phyloP scores from a whole-genome alignment of 2,113 vertebrate genomes.

The Lasiurus borealis region DNA sequence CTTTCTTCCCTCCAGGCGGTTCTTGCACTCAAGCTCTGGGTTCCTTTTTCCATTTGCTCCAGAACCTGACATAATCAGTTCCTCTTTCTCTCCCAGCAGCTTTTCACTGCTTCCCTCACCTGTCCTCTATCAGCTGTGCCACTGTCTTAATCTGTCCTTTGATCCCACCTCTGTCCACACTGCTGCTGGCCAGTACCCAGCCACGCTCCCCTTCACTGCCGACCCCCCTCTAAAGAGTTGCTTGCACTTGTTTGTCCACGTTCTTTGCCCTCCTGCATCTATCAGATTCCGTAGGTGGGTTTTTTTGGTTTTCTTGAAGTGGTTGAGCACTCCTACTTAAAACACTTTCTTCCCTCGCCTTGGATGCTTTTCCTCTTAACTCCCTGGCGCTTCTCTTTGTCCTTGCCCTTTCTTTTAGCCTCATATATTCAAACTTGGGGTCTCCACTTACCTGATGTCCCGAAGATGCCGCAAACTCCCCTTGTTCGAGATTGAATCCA shows the following conservation, averaged over 20 bases:
- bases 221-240: background rate
- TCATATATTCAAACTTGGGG: background rate
- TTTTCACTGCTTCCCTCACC: background rate
- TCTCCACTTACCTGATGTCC: slow-evolving; percentile 31
- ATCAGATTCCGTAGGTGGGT: background rate
- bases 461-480: background rate
- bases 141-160: slow-evolving; percentile 11
- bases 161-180: background rate
- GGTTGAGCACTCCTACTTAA: slow-evolving; percentile 12
- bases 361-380: slow-evolving; percentile 43
- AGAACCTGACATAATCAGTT: background rate
- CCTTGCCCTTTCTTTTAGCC: slow-evolving; percentile 32
- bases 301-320: slow-evolving; percentile 52
- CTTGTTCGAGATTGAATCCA: background rate
- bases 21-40: background rate
- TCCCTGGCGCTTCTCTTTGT: slow-evolving; percentile 45
- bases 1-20: background rate
- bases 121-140: background rate
- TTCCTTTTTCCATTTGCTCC: slow-evolving; percentile 27
- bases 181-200: background rate
- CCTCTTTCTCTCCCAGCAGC: slow-evolving; percentile 19
- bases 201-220: background rate
- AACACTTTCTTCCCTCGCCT: slow-evolving; percentile 36
- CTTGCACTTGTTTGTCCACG: background rate
- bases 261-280: background rate